Base-by-base conservation (phyloP, 2,113 vertebrate species). In the Hippocampus abdominalis region DNA sequence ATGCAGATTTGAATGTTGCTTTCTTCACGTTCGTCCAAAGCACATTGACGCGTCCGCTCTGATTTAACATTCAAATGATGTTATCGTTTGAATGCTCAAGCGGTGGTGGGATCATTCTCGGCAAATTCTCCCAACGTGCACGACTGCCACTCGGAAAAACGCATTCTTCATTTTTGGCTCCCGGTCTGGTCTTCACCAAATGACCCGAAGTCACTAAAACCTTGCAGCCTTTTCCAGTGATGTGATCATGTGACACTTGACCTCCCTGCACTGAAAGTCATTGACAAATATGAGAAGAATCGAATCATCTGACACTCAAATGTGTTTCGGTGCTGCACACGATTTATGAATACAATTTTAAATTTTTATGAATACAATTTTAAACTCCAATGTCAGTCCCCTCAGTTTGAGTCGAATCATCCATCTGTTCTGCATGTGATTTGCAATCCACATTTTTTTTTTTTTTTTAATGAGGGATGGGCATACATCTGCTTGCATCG, bases 401-500 rank as follows among this genome's bases (percentile, higher is more conserved):
- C 29, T 36, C 32, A 5, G 32, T 36, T 53, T 53, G 20, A 53
- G 21, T 53, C 1, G 7, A 21, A 53, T 53, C 9, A n/a, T n/a
- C 21, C 21, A 53, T 53, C 21, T 53, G 21, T 53, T 53, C 21
- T 53, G 49, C 49, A 53, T 53, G 49, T 21, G 20, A 53, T 8
- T 49, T 42, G 6, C 16, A 49, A 1, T 1, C 44, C 13, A 46
- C 46, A 49, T 29, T 29, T 29, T 29, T 29, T 29, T 29, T 29
- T 29, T 29, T 29, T n/a, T 21, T n/a, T 21, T 8, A 21, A 53
- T 53, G n/a, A n/a, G 49, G 21, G 49, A 53, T n/a, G 49, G 49
- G 8, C 8, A 20, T 21, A 53, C 8, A n/a, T 76, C 75, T 74
- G n/a, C 21, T 25, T 77, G 57, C 59, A 66, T 76, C 36, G 68